Base-by-base conservation (phyloP, 1,140 invertebrate species). In the Bombyx mori region DNA sequence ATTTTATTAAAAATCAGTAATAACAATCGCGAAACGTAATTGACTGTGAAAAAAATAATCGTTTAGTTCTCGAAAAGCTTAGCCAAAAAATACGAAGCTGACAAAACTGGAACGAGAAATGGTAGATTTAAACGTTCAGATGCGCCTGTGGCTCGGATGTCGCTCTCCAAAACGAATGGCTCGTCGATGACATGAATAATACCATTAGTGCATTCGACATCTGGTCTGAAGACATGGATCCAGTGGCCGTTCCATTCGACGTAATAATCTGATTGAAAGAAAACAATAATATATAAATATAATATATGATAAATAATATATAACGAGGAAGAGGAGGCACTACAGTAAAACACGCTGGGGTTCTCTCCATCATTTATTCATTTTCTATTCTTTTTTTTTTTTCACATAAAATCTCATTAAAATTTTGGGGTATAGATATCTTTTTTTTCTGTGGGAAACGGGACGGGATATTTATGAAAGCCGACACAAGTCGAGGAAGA, bases 201-300 rank as follows among this genome's bases (percentile, higher is more conserved):
- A 43, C 96, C 96, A 79, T 98, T 98, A 68, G 95, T 97, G 77
- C 96, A 97, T 70, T 95, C 93, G 1, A 98, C 94, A 79, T 98
- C 95, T 2, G 95, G 93, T 61, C 95, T 90, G 72, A 94, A 93
- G n/a, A 98, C 94, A 58, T 92, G 92, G 58, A 97, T 95, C 88
- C 90, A 91, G 73, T 92, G 90, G 35, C 93, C 93, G 65, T 95
- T 92, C 95, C 95, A 97, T 74, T 93, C 92, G 51, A 97, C 90
- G 63, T 91, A 91, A 84, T 95, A 96, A 73, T 92, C 95, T 95
- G 6, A 88, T 22, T 88, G 88, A 66, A 54, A 63, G 56, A 42
- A 44, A 47, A 9, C 12, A 18, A 18, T 18, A 18, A 18, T 18
- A 18, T 18, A 18, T 18, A 18, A 18, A 0, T 18, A 18, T 18